Conservation (phyloP, 2,888 invertebrate species). For the Lomographa bimaculata region DNA sequence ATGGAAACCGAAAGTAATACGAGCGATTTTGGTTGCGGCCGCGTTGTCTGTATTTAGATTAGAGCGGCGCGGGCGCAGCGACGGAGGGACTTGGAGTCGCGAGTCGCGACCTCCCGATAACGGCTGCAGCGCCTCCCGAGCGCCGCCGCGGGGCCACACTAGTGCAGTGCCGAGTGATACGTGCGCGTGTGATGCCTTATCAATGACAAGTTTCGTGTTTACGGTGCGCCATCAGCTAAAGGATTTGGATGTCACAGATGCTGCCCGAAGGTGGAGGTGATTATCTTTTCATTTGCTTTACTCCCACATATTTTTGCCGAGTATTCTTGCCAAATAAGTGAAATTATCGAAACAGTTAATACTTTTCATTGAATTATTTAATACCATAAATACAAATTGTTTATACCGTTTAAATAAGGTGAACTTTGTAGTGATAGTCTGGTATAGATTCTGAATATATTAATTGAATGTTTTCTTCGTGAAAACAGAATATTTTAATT, state of each 20-base stretch:
- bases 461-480: too few species aligned
- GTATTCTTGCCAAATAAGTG: too few species aligned
- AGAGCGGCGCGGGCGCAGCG: slow-evolving; percentile 58
- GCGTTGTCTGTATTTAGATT: slow-evolving; percentile 81
- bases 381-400: too few species aligned
- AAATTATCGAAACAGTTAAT: too few species aligned
- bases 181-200: slow-evolving; percentile 33
- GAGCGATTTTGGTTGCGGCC: slow-evolving; percentile 77
- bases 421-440: too few species aligned
- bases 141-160: slow-evolving; percentile 34
- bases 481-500: too few species aligned
- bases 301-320: background rate
- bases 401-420: too few species aligned
- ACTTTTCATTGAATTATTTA: too few species aligned
- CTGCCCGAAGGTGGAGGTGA: slow-evolving; percentile 78
- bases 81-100: slow-evolving; percentile 35
- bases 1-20: slow-evolving; percentile 80
- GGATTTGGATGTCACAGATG: slow-evolving; percentile 77
- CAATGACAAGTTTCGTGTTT: slow-evolving; percentile 46
- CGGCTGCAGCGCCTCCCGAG: slow-evolving; percentile 25
- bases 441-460: too few species aligned
- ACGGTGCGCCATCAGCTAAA: slow-evolving; percentile 42
- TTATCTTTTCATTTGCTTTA: slow-evolving; percentile 38
- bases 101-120: slow-evolving; percentile 29
- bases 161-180: slow-evolving; percentile 24